These are phyloP conservation scores for Siniperca undulata DNA, from an alignment of 2,797 vertebrate genomes.

Conservation along the genomic window DNA sequence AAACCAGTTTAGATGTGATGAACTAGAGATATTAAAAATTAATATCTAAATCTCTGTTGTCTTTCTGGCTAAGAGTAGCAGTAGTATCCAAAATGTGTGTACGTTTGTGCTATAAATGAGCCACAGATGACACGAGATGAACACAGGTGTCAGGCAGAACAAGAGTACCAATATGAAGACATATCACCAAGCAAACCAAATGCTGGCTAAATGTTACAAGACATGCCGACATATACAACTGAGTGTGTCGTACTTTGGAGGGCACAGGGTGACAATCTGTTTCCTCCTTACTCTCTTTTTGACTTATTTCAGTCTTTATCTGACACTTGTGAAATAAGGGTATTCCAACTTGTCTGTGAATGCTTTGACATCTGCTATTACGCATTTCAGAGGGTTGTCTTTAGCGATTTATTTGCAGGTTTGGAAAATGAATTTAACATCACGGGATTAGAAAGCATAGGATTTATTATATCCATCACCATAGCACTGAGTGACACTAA, in stretches of 20 bases:
- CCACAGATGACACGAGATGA: background rate
- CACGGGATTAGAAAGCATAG: slow-evolving; percentile 84
- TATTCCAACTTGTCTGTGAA: slow-evolving; percentile 74
- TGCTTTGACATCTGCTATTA: slow-evolving; percentile 82
- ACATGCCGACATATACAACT: background rate
- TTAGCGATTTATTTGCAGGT: slow-evolving; percentile 83
- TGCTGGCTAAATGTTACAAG: slow-evolving; percentile 16
- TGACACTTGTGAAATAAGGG: slow-evolving; percentile 78
- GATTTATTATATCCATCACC: slow-evolving; percentile 86
- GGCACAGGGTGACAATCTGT: slow-evolving; percentile 42
- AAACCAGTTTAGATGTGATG: slow-evolving; percentile 9
- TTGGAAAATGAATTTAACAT: slow-evolving; percentile 88
- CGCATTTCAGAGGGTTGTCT: slow-evolving; percentile 81
- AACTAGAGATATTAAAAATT: slow-evolving; percentile 3
- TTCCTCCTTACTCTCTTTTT: slow-evolving; percentile 46
- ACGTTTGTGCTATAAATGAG: background rate
- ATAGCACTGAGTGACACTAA: slow-evolving; percentile 84
- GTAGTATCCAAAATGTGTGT: background rate
- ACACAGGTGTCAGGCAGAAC: background rate
- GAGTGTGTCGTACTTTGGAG: slow-evolving; percentile 12
- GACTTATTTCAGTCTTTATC: slow-evolving; percentile 74
- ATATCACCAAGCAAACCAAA: background rate
- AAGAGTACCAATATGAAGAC: background rate
- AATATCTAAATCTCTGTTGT: background rate
- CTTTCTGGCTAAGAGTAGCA: background rate